Base-by-base conservation (phyloP, 1,140 invertebrate genomes). In the Pararge aegeria region DNA sequence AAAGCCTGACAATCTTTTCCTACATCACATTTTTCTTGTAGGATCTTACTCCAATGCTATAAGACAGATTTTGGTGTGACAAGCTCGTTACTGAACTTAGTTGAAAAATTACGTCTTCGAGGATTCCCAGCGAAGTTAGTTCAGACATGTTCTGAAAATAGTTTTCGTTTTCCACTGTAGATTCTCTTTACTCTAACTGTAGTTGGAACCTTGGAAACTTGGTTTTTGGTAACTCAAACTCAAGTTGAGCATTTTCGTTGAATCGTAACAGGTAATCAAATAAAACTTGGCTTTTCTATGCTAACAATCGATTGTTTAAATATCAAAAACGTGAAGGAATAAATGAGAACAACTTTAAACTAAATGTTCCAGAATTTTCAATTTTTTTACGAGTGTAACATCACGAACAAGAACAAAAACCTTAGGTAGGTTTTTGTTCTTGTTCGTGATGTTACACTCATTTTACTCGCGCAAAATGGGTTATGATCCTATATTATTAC, bases 91-190 rank as follows among this genome's bases (percentile, higher is more conserved):
- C 16, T 38, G 20, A 24, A 40, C 13, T 53, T 13, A 13, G 51
- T 38, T 38, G 51, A 53, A 53, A 53, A 53, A 53, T 53, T 37
- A 53, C 34, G 51, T 21, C 30, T 21, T 53, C 12, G 20, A 53
- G 51, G 38, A 42, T 42, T 38, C 30, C 34, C 51, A 19, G 37
- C 38, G 30, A 53, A 53, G 51, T 53, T 53, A 42, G 38, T 42
- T 42, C 37, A 38, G 27, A 53, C 30, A 53, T 38, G 51, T 53
- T 53, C 34, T 3, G 38, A 42, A 18, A 34, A 34, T 12, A 10
- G 38, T 42, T 42, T 42, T 42, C 38, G 38, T 42, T 42, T 42
- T 42, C 38, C 15, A 42, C 38, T 18, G 38, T 16, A 42, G 38
- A 42, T 42, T 42, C 16, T 42, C 38, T 15, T 42, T 42, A 34